Conservation (phyloP, 1,140 invertebrate genomes). For the Ceratosolen fusciceps region DNA sequence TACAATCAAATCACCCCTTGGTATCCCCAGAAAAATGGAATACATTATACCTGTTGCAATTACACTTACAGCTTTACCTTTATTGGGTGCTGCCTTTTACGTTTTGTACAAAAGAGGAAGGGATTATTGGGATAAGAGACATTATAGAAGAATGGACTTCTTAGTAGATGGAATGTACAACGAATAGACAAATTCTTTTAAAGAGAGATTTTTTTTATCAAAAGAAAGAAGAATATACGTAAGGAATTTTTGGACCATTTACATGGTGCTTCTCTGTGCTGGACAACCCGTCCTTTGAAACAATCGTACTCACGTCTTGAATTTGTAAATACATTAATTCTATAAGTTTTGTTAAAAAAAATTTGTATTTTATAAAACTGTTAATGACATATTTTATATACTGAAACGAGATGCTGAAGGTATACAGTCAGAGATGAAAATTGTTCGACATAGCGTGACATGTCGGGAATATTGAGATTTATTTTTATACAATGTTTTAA, state of each 20-base stretch:
- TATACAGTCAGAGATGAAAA: conserved; percentile 29
- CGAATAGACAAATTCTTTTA: conserved; percentile 69
- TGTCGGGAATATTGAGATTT: conserved; percentile 32
- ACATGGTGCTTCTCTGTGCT: conserved; percentile 17
- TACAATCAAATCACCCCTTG: conserved; percentile 53
- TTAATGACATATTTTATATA: not conserved
- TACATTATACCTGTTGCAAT: conserved; percentile 79
- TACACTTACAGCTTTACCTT: conserved; percentile 76
- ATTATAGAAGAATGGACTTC: conserved; percentile 85
- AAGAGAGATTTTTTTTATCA: conserved; percentile 33
- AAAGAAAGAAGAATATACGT: conserved; percentile 3
- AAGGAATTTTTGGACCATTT: conserved; percentile 43
- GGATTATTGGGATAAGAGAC: conserved; percentile 83
- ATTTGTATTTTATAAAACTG: not conserved
- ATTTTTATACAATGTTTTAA: conserved; percentile 42
- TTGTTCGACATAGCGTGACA: not conserved
- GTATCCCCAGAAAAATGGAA: conserved; percentile 68
- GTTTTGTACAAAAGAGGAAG: conserved; percentile 76
- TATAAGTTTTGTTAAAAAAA: conserved; percentile 9
- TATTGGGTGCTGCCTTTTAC: conserved; percentile 75
- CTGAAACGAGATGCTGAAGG: not conserved
- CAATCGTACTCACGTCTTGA: conserved; percentile 25
- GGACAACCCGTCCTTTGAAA: conserved; percentile 22
- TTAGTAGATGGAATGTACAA: conserved; percentile 86
- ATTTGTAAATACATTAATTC: conserved; percentile 23